phyloP scores from a whole-genome alignment of 2,888 invertebrate genomes.

The Drosophila nr. perissopoda region DNA sequence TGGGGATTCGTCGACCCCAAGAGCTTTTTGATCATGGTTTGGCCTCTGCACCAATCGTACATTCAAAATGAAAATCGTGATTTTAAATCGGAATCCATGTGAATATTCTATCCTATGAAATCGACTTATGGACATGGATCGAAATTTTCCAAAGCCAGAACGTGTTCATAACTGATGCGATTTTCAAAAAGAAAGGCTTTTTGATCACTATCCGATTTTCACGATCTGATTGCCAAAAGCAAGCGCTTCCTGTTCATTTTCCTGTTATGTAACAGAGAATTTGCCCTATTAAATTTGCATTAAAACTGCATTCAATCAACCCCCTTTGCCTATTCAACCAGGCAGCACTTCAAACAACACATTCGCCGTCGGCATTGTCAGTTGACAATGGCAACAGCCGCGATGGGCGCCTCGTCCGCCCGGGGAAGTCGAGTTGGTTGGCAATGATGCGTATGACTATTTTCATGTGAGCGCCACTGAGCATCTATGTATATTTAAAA shows the following conservation, averaged over 20 bases:
- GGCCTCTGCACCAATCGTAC: neutral
- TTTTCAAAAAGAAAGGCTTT: neutral
- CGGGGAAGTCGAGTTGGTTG: constrained; percentile 16
- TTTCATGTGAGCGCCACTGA: constrained; percentile 40
- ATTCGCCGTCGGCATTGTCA: constrained; percentile 62
- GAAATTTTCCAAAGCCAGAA: too few species aligned
- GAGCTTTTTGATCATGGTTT: neutral
- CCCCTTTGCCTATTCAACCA: neutral
- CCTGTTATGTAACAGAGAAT: constrained; percentile 64
- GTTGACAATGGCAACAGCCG: constrained; percentile 59
- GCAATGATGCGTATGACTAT: constrained; percentile 60
- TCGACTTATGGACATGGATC: too few species aligned
- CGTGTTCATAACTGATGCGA: too few species aligned
- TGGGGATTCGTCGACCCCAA: too few species aligned
- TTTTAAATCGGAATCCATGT: neutral
- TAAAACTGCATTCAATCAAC: constrained; percentile 51
- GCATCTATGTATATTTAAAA: constrained; percentile 66
- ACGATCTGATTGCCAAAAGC: neutral
- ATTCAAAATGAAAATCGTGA: neutral
- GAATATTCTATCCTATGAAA: too few species aligned
- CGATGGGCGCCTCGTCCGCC: too few species aligned
- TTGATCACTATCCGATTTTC: neutral
- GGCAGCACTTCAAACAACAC: constrained; percentile 48
- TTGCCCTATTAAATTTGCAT: constrained; percentile 78
- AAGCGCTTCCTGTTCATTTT: constrained; percentile 12